Evolutionary conservation across 2,113 vertebrate species (phyloP), one percentile per base, ranked within the genome.

Genomic region (Gambusia holbrooki): DNA sequence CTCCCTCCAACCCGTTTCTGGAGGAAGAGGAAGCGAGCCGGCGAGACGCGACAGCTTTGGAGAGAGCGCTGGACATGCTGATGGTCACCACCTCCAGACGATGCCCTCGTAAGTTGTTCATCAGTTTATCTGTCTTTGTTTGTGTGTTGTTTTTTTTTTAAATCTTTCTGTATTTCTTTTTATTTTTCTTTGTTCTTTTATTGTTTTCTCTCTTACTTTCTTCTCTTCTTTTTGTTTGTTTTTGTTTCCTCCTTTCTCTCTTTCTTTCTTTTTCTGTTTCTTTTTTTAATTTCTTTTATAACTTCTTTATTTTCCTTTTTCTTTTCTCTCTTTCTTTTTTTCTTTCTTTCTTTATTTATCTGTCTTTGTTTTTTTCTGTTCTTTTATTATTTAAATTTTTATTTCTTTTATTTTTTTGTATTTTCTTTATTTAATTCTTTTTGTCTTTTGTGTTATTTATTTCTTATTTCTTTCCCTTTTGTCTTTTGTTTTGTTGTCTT

Each of bases 31-130:
- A 96, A 80, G 80, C 88, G 40, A 92, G 93, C 61, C 97, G 96
- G 89, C 96, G 97, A 79, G 97, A 97, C 35, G 96, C 96, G 1
- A 93, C 93, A 40, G 92, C 96, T 60, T 86, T 97, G 0, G 98
- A 99, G 86, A 89, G 97, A 80, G 98, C 97, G 0, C 93, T 97
- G 51, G 98, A 99, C 69, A 95, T 97, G 92, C 95, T 99, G 45
- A 99, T 97, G 96, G 94, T 95, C 86, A 95, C 95, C 74, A 98
- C 98, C 0, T 98, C 98, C 0, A 95, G 97, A n/a, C 96, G 97
- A 61, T 94, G 88, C 77, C 91, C 93, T 28, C 92, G 95, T 95
- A 32, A 92, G 94, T 91, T 10, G 0, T n/a, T 27, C 29, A 33
- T 71, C 11, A 25, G 51, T 9, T 25, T 25, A 10, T 15, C 7